phyloP scores from a whole-genome alignment of 2,888 invertebrate species.

The Philereme transversata region DNA sequence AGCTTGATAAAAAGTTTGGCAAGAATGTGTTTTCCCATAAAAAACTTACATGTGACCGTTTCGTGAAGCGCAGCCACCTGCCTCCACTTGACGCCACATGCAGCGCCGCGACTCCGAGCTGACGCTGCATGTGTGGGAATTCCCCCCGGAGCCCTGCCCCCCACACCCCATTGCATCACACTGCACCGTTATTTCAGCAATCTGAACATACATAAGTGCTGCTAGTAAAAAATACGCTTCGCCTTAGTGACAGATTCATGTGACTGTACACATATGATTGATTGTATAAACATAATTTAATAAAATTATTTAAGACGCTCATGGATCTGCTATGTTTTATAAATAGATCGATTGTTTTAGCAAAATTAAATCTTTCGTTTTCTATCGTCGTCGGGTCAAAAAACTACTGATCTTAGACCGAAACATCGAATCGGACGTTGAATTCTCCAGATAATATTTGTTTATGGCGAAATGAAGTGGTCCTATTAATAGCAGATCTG shows the following conservation, averaged over 20 bases:
- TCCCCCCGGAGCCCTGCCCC: neutral
- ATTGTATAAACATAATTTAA: neutral
- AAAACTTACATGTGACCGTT: conserved; percentile 24
- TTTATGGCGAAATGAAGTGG: conserved; percentile 32
- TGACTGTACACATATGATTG: neutral
- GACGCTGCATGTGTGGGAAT: conserved; percentile 19
- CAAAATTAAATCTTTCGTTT: no score
- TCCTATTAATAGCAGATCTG: conserved; percentile 33
- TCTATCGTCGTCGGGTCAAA: no score
- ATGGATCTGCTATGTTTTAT: no score
- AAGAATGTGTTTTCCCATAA: conserved; percentile 8
- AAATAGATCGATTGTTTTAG: no score
- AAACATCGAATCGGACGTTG: neutral
- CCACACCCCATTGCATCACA: neutral
- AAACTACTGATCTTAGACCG: no score
- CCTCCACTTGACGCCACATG: conserved; percentile 59
- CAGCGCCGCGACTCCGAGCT: conserved; percentile 7
- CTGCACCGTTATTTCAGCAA: conserved; percentile 19
- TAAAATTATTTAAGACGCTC: no score
- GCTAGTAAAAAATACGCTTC: conserved; percentile 1
- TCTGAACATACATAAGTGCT: conserved; percentile 6
- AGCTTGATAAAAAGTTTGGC: conserved; percentile 14
- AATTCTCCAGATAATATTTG: conserved; percentile 14
- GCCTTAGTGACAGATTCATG: conserved; percentile 2
- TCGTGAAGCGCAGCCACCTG: conserved; percentile 51